phyloP scores from a whole-genome alignment of 2,113 vertebrate genomes.

The Spheniscus mendiculus region DNA sequence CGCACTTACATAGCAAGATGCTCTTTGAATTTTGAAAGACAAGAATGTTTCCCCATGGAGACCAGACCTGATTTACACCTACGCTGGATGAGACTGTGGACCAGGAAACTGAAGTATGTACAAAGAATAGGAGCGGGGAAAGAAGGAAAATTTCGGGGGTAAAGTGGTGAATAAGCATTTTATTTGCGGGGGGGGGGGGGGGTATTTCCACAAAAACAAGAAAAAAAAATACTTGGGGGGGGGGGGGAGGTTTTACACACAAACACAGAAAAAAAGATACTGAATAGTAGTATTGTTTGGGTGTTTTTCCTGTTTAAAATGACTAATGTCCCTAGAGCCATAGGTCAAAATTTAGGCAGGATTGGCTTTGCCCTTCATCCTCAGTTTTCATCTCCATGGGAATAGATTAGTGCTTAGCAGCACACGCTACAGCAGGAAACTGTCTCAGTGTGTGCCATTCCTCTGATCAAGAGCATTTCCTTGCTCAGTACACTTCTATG shows the following conservation, averaged over 20 bases:
- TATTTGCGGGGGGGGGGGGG: neutral
- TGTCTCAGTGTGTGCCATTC: neutral
- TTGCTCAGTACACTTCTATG: neutral
- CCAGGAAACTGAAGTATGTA: neutral
- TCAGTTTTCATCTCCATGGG: neutral
- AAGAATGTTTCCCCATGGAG: neutral
- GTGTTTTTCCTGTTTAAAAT: neutral
- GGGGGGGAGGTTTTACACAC: neutral
- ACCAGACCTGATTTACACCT: neutral
- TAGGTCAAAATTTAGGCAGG: constrained; percentile 3
- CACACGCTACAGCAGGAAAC: neutral
- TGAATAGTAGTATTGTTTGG: neutral
- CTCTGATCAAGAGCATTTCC: neutral
- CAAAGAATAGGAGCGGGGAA: neutral
- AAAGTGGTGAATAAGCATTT: neutral
- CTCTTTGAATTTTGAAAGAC: neutral
- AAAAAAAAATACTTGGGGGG: no score
- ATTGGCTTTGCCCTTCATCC: neutral
- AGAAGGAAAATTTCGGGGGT: neutral
- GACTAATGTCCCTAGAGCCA: neutral
- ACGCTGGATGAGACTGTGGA: neutral
- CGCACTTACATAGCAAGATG: neutral
- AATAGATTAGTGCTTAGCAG: neutral
- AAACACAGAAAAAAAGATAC: neutral
- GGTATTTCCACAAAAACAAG: no score